Base-by-base conservation (phyloP, 1,140 invertebrate genomes). In the Heliconius melpomene region DNA sequence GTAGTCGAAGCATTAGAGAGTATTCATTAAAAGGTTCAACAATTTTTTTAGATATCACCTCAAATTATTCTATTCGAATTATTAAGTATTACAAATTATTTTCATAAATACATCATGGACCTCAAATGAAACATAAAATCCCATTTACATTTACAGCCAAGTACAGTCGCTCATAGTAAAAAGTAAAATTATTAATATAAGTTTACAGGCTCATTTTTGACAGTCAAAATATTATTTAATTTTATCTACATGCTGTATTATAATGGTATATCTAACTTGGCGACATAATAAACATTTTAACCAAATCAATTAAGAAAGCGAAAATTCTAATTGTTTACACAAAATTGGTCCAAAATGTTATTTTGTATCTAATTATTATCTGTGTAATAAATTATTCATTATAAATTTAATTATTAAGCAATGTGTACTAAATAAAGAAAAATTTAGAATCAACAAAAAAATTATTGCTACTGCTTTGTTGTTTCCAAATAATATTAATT, bases 271-370 rank as follows among this genome's bases (percentile, higher is more conserved):
- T 66, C 60, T 66, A 66, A 29, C 0, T 66, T 66, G 60, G 26
- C 54, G 26, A 29, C 11, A 29, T 29, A 66, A 13, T 66, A 26
- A 29, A 26, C 29, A 66, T 16, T 13, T 13, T 3, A 18, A 66
- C 3, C 9, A 66, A 66, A 66, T 16, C 29, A 29, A 60, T 81
- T 80, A 82, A 75, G 66, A 70, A 23, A 85, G 82, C 77, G 70
- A 83, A 80, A 38, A 82, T 38, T 79, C 82, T 85, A 88, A 77
- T 84, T 75, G 82, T 83, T 93, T 93, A 93, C 90, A 86, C 88
- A 93, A 93, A 92, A 93, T 93, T 93, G 91, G 91, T 93, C 91
- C 91, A 77, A 88, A 91, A 80, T 85, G 88, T 87, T 81, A 74
- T 77, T 52, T 77, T 77, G 73, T 80, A 76, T 75, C 78, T 87